Evolutionary conservation across 2,113 vertebrate genomes (phyloP), one percentile per base, ranked within the genome.

Genomic region (Calyptommatus sinebrachiatus): DNA sequence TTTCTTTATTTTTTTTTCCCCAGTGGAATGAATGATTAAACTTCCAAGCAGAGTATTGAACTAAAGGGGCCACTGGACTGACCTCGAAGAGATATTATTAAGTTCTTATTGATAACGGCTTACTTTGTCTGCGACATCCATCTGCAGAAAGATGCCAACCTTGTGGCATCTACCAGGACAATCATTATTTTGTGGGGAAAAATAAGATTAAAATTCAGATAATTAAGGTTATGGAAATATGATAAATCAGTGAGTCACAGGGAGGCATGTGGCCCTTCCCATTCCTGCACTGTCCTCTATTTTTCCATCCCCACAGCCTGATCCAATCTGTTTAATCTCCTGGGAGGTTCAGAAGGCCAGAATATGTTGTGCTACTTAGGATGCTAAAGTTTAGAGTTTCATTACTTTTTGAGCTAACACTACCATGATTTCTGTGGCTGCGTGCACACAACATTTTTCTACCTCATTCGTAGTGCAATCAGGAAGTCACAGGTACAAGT

Each of bases 41-140:
- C 35, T 76, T 76, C 67, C 53, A 76, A 53, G n/a, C n/a, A 81
- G 50, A 29, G 28, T 81, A 76, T 81, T 76, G 53, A 57, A 76
- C 76, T 76, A 31, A 35, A 62, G 62, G 57, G 73, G n/a, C 73
- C 73, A 76, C 26, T 29, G 22, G 53, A 62, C n/a, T 62, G 79
- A 21, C 73, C 50, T 41, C 48, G 79, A 76, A 76, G 53, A 81
- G n/a, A 41, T 29, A 69, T 75, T 81, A 81, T 75, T 81, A 81
- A 75, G 79, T 81, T 81, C n/a, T 62, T 70, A 76, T 81, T 1
- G 79, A 76, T 81, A 41, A 8, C 41, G 70, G 73, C 41, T 57
- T 24, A 3, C 65, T 73, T 76, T 18, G 16, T 62, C 66, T 31
- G n/a, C 70, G 53, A 69, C 66, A 70, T 70, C 63, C 16, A 14